Evolutionary conservation across 2,797 vertebrate species (phyloP).

Genomic region (Cirrhinus mrigala): DNA sequence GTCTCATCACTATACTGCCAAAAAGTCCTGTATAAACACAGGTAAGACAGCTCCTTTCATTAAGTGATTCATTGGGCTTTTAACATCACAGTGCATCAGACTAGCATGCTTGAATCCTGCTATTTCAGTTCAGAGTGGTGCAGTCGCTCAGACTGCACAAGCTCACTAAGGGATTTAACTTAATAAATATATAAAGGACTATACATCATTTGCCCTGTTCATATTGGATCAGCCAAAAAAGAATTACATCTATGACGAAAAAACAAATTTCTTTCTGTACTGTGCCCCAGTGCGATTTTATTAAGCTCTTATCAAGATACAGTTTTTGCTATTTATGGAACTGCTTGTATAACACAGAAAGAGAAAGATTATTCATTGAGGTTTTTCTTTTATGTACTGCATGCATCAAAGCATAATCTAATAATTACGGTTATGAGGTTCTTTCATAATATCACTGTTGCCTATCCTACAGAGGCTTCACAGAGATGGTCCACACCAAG

Average conservation of each 20-base stretch:
- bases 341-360: background rate
- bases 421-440: background rate
- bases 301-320: slow-evolving; percentile 22
- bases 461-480: background rate
- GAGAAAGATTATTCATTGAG: background rate
- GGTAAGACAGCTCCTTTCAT: background rate
- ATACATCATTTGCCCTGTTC: background rate
- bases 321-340: slow-evolving; percentile 5
- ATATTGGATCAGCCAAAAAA: background rate
- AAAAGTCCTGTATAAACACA: background rate
- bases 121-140: background rate
- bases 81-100: background rate
- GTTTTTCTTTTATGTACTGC: background rate
- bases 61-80: background rate
- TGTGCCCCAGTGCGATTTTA: background rate
- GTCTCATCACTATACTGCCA: too few relatives aligned
- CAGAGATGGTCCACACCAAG: background rate
- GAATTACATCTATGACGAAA: background rate
- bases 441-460: background rate
- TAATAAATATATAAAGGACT: background rate
- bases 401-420: background rate
- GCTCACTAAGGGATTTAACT: slow-evolving; percentile 1
- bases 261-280: background rate
- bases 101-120: background rate
- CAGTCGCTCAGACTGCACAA: background rate